A percentile compares a stretch with the other conserved stretches of the same genome.
Evolutionary conservation across 2,888 invertebrate species (phyloP).

Genomic region (Mesorhabditis belari): DNA sequence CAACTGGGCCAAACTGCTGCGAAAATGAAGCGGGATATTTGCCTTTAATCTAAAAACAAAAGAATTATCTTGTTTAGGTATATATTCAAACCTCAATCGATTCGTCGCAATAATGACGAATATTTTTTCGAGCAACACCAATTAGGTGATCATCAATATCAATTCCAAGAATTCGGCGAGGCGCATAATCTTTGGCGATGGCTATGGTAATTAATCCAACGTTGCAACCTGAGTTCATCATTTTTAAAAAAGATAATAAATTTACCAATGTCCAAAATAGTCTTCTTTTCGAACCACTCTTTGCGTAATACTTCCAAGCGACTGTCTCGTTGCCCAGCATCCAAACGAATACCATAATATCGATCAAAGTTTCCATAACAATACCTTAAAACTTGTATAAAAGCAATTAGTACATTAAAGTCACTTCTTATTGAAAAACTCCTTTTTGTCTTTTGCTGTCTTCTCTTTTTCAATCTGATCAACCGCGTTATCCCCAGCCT

Average conservation of each 20-base stretch:
- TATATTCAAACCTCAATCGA: conserved; percentile 22
- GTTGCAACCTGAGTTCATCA: conserved; percentile 68
- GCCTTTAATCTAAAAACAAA: conserved; percentile 21
- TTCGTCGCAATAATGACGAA: conserved; percentile 63
- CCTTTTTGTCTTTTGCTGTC: conserved; percentile 13
- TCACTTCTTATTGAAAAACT: conserved; percentile 32
- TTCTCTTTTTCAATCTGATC: background rate
- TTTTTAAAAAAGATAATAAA: background rate
- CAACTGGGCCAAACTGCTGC: conserved; percentile 26
- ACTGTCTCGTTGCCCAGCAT: conserved; percentile 65
- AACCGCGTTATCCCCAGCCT: no score
- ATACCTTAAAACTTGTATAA: conserved; percentile 57
- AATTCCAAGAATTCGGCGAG: conserved; percentile 76
- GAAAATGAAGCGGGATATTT: conserved; percentile 40
- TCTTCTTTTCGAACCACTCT: conserved; percentile 77
- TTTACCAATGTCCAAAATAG: conserved; percentile 78
- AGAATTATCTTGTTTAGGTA: conserved; percentile 1
- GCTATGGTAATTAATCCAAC: conserved; percentile 87
- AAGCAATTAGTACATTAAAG: background rate
- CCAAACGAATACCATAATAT: conserved; percentile 90
- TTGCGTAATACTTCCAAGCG: conserved; percentile 72
- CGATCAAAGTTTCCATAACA: conserved; percentile 90
- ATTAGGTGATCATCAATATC: conserved; percentile 84
- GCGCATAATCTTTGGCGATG: conserved; percentile 77
- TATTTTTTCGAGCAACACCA: conserved; percentile 68